Evolutionary conservation across 2,888 invertebrate genomes (phyloP), one percentile per base, ranked within the genome.

Genomic region (Lordiphosa fenestrarum): DNA sequence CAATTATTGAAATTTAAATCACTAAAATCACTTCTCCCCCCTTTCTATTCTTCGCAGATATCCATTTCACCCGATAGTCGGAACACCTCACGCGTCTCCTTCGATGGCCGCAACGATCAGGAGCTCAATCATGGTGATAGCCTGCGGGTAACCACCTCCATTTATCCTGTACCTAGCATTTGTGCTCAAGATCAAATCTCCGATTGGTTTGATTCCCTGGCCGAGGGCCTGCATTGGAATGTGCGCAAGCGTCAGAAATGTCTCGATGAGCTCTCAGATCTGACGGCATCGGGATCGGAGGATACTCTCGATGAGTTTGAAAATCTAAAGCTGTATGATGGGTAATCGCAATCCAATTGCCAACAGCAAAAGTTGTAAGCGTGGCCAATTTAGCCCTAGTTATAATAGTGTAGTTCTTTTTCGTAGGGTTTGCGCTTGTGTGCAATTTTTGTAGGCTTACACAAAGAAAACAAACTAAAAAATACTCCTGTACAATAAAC

Each of bases 151-250:
- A 98, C 98, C 3, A 98, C 98, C 1, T 98, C 98, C 0, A 95
- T 97, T 53, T 98, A 97, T 89, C 98, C 98, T 0, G 96, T 98
- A 61, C 98, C 98, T 5, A 97, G 97, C 64, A 97, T 98, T 86
- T 98, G 98, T 89, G 94, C 96, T 0, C 95, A 96, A 84, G 98
- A 98, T 89, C 98, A 98, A 90, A 98, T 98, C 75, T 94, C 96
- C 7, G 98, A 98, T 88, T 98, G 98, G 98, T 98, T 98, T 89
- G 97, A 96, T 86, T 96, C 98, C 0, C 90, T 98, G 68, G 98
- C 96, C 6, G 97, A 98, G 87, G 98, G 98, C 88, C 91, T 98
- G 19, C 98, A 98, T 86, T 98, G 98, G 98, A 98, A 98, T 90
- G 97, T 98, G 2, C 92, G 98, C n/a, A 97, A 97, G 90, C 93